A percentile compares a stretch with the other conserved stretches of the same genome.
phyloP scores from a whole-genome alignment of 2,888 invertebrate genomes.

The Mystacides longicornis region DNA sequence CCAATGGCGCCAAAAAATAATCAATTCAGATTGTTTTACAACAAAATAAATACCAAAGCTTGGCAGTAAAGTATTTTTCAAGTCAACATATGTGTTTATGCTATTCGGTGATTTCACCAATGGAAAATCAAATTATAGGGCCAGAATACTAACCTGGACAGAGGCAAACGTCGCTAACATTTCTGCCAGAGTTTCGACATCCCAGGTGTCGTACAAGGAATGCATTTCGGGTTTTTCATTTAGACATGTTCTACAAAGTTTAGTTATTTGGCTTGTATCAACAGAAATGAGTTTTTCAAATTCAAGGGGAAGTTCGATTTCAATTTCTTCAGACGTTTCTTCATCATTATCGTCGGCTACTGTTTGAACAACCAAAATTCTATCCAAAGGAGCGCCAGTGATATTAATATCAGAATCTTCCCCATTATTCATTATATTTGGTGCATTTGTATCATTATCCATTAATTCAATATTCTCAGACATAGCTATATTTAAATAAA shows the following conservation, averaged over 20 bases:
- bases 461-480: neutral
- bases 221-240: slow-evolving; percentile 33
- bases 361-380: slow-evolving; percentile 18
- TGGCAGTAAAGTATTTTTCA: no score
- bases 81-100: no score
- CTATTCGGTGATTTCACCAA: no score
- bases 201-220: slow-evolving; percentile 34
- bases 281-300: slow-evolving; percentile 20
- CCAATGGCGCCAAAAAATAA: no score
- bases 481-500: no score
- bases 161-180: slow-evolving; percentile 37
- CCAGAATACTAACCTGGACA: slow-evolving; percentile 32
- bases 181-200: slow-evolving; percentile 32
- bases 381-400: slow-evolving; percentile 14
- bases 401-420: slow-evolving; percentile 8
- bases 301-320: slow-evolving; percentile 20
- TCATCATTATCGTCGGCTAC: slow-evolving; percentile 8
- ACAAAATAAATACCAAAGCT: no score
- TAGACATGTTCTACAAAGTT: slow-evolving; percentile 45
- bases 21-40: no score
- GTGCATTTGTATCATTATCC: neutral
- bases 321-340: slow-evolving; percentile 18
- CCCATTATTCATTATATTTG: neutral
- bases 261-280: slow-evolving; percentile 18
- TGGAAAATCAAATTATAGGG: no score